Evolutionary conservation across 2,797 vertebrate species (phyloP).

Genomic region (Gila robusta): DNA sequence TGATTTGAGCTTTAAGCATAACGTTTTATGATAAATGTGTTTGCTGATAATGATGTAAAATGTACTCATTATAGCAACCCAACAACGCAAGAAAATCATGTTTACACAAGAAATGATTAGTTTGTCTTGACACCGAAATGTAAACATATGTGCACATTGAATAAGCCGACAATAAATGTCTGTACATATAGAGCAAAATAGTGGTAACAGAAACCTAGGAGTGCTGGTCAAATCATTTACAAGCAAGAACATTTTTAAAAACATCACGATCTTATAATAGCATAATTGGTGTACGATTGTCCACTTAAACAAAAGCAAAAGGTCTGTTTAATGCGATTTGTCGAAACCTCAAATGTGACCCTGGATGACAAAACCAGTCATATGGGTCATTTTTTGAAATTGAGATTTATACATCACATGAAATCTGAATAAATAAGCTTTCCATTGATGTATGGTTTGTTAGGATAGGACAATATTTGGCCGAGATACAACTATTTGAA

Average conservation of each 20-base stretch:
- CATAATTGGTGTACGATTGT: not conserved
- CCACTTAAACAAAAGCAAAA: not conserved
- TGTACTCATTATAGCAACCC: not conserved
- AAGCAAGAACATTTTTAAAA: not conserved
- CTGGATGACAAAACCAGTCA: no score
- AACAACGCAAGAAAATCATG: not conserved
- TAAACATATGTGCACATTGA: not conserved
- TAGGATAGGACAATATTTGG: no score
- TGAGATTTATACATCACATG: no score
- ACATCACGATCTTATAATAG: not conserved
- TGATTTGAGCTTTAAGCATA: not conserved
- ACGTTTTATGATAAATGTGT: not conserved
- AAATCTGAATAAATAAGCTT: no score
- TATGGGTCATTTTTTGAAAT: no score
- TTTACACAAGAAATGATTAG: not conserved
- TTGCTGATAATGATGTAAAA: not conserved
- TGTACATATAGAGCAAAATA: slow-evolving; percentile 2
- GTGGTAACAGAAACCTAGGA: not conserved
- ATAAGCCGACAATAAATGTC: not conserved
- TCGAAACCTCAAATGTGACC: not conserved
- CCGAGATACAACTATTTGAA: no score
- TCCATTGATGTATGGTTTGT: no score
- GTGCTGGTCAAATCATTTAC: not conserved
- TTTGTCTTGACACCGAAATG: not conserved
- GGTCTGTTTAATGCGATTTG: not conserved